Conservation (phyloP, 2,113 vertebrate genomes). For the Petrocephalus microphthalmus region DNA sequence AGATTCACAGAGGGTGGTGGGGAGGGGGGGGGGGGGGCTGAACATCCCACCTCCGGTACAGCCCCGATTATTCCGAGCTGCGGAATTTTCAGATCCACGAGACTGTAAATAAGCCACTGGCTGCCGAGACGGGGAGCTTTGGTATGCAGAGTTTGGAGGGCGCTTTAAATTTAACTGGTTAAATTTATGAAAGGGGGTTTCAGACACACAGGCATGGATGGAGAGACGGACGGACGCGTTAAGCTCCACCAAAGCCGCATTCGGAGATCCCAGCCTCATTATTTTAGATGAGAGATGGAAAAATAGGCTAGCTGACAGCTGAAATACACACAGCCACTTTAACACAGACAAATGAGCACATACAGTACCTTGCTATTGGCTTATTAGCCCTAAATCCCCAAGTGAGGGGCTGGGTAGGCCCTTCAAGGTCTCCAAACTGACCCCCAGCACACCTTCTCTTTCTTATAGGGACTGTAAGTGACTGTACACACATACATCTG, state of each 20-base stretch:
- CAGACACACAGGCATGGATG: neutral
- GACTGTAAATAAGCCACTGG: neutral
- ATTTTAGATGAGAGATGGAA: constrained; percentile 25
- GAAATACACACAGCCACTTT: constrained; percentile 15
- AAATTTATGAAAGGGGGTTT: constrained; percentile 9
- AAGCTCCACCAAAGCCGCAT: neutral
- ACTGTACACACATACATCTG: neutral
- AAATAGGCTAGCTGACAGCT: constrained; percentile 35
- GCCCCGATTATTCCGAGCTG: neutral
- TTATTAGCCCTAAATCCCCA: neutral
- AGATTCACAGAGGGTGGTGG: neutral
- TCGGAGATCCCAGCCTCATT: constrained; percentile 18
- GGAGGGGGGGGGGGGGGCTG: neutral
- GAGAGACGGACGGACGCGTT: neutral
- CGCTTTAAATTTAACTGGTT: neutral
- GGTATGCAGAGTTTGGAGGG: neutral
- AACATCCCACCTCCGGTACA: neutral
- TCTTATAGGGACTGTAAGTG: neutral
- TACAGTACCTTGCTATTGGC: neutral
- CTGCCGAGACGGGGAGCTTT: neutral
- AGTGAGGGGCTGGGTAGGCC: neutral
- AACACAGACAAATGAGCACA: constrained; percentile 22
- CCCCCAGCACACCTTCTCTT: neutral
- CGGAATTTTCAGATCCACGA: neutral
- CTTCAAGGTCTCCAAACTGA: constrained; percentile 2